Base-by-base conservation (phyloP, 2,113 vertebrate species). In the Aphyosemion australe region DNA sequence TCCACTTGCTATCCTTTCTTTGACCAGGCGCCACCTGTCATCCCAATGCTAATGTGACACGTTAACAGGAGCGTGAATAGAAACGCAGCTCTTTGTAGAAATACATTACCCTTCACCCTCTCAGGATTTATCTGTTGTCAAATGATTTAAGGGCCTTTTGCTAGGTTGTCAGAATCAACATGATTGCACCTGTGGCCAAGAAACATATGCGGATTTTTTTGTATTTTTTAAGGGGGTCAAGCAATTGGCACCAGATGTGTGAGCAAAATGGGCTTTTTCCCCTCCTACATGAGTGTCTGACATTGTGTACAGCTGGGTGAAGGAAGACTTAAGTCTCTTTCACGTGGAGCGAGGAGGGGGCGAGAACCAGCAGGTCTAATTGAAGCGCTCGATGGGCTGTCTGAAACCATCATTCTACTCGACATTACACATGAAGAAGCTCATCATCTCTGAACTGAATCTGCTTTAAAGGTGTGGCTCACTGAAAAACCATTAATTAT, bases 71-170 rank as follows among this genome's bases (percentile, higher is more conserved):
- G 60, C 42, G 47, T 43, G 21, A 69, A 72, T 65, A 75, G 63
- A 86, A 86, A 74, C 18, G 52, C 47, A 55, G 65, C 64, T 62
- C 70, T 88, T 80, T 19, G 51, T 72, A 72, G 75, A 83, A 84
- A 86, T 66, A 64, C 80, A 78, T 82, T 88, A 84, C 79, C 84
- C 89, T 89, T 90, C 89, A 88, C 65, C 87, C 75, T 82, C 78
- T 84, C 57, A 83, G 85, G 79, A 84, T 88, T 85, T 76, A 67
- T 61, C 71, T 52, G 56, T 61, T 72, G 81, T 72, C 88, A 86
- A 74, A 82, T 78, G 79, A 87, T 86, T 89, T 82, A 86, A 81
- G 78, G 71, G 47, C 61, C 45, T 68, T 84, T 82, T 85, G 75
- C 73, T 51, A 43, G 63, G 50, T 76, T 80, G 84, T 90, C 82